Conservation (phyloP, 1,140 invertebrate species). For the Mya arenaria region DNA sequence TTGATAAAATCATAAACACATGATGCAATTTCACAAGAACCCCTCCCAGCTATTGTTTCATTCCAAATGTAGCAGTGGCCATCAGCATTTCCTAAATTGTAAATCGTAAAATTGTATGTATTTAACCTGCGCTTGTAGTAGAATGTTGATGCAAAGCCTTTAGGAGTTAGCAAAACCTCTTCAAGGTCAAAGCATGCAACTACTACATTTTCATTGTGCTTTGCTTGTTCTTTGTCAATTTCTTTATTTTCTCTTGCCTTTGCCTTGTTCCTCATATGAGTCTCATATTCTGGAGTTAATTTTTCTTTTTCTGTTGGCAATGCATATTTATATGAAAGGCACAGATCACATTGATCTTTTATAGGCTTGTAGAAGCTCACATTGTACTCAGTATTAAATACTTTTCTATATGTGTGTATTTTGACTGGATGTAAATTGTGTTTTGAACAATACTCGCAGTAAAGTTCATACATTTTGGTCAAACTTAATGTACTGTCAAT, state of each 20-base stretch:
- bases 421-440: neutral
- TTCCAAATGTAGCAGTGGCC: constrained; percentile 32
- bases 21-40: constrained; percentile 28
- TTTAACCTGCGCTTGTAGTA: constrained; percentile 21
- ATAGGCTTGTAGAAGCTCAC: constrained; percentile 16
- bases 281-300: neutral
- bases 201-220: neutral
- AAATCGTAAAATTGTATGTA: constrained; percentile 34
- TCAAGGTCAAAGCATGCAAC: constrained; percentile 40
- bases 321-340: constrained; percentile 15
- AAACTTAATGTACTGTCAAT: constrained; percentile 9
- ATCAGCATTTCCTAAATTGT: constrained; percentile 6
- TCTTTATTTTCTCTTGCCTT: neutral
- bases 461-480: constrained; percentile 21
- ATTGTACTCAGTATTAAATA: constrained; percentile 18
- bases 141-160: neutral
- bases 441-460: neutral
- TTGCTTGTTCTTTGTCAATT: constrained; percentile 1
- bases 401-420: neutral
- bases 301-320: neutral
- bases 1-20: constrained; percentile 33
- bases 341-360: constrained; percentile 13
- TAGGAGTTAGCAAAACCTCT: constrained; percentile 17
- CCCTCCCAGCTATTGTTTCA: constrained; percentile 18
- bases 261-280: neutral